phyloP scores from a whole-genome alignment of 2,888 invertebrate species.

The Hirtodrosophila alboralis region DNA sequence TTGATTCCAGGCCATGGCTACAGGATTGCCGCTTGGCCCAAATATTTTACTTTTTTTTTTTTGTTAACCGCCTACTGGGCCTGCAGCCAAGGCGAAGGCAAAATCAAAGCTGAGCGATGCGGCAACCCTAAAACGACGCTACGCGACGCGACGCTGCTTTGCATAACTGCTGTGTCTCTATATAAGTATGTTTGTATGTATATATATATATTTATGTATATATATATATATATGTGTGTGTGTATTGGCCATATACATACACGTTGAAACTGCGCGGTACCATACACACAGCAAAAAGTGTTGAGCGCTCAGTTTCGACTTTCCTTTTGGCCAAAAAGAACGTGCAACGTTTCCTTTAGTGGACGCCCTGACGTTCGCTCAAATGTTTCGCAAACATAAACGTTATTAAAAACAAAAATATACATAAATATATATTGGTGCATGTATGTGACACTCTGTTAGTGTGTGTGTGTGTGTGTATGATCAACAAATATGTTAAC shows the following conservation, averaged over 20 bases:
- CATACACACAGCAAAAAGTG: conserved; percentile 43
- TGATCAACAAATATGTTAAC: conserved; percentile 8
- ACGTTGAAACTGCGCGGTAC: conserved; percentile 54
- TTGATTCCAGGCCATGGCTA: conserved; percentile 66
- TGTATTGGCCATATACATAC: conserved; percentile 53
- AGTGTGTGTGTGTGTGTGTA: conserved; percentile 4
- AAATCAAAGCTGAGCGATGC: conserved; percentile 61
- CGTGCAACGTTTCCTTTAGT: conserved; percentile 53
- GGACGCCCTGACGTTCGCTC: conserved; percentile 17
- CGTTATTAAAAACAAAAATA: conserved; percentile 25
- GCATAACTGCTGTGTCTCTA: conserved; percentile 59
- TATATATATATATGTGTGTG: conserved; percentile 40
- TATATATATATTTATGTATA: conserved; percentile 33
- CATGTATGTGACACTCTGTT: not conserved
- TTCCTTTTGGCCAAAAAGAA: conserved; percentile 65
- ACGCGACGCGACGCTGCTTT: conserved; percentile 50
- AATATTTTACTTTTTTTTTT: too few relatives aligned
- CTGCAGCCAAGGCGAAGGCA: conserved; percentile 14
- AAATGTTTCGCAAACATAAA: conserved; percentile 53
- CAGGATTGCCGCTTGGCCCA: conserved; percentile 53
- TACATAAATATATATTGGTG: too few relatives aligned
- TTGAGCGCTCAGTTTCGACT: conserved; percentile 58
- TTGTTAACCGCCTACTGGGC: conserved; percentile 40
- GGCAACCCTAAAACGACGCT: conserved; percentile 59
- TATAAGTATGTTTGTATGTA: conserved; percentile 21